phyloP scores from a whole-genome alignment of 2,113 vertebrate species.

The Xiphophorus maculatus region DNA sequence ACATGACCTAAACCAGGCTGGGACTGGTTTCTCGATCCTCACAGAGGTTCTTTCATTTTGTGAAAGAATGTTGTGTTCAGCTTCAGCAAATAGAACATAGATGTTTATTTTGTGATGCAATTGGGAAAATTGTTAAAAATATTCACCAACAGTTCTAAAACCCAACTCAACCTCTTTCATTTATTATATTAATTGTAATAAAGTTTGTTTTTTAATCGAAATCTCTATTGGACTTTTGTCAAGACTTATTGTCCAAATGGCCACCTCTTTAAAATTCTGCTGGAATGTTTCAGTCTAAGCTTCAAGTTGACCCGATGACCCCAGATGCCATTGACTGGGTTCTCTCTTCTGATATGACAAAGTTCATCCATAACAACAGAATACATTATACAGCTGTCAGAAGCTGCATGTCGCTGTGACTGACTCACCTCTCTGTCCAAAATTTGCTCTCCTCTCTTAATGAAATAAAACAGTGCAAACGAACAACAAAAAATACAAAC shows the following conservation, averaged over 20 bases:
- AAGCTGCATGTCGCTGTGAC: background rate
- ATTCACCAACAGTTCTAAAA: no score
- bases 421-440: background rate
- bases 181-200: background rate
- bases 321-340: background rate
- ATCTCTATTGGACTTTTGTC: no score
- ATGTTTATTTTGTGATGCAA: background rate
- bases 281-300: background rate
- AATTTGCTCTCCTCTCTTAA: background rate
- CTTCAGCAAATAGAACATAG: background rate
- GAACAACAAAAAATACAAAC: no score
- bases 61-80: background rate
- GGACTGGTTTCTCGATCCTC: no score
- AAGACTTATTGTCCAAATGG: background rate
- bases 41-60: no score
- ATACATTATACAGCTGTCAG: background rate
- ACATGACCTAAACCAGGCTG: no score
- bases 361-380: background rate
- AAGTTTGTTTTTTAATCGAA: background rate
- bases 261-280: background rate
- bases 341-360: background rate
- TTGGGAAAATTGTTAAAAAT: no score
- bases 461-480: background rate
- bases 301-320: background rate
- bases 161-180: background rate